phyloP scores from a whole-genome alignment of 2,113 vertebrate species.

The rabbit (Oryctolagus cuniculus) region mOryCun1.1 NC_091442.1:73696001-73696500 shows the following conservation, averaged over 20 bases:
- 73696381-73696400: neutral
- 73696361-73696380: neutral
- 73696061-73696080: conserved; percentile 34
- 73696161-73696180: conserved; percentile 20
- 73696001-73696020: conserved; percentile 40
- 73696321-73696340: conserved; percentile 3
- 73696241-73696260: neutral
- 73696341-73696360: neutral
- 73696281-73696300: neutral
- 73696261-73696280: neutral
- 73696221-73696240: neutral
- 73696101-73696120: conserved; percentile 10
- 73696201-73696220: neutral
- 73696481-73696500: neutral
- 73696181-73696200: neutral
- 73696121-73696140: neutral
- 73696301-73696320: neutral
- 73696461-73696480: neutral
- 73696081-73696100: neutral
- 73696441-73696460: neutral
- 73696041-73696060: conserved; percentile 8
- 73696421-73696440: neutral
- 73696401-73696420: neutral
- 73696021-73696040: conserved; percentile 51
- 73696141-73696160: neutral